phyloP scores from a whole-genome alignment of 2,888 invertebrate species.

The Anthrax anthrax region DNA sequence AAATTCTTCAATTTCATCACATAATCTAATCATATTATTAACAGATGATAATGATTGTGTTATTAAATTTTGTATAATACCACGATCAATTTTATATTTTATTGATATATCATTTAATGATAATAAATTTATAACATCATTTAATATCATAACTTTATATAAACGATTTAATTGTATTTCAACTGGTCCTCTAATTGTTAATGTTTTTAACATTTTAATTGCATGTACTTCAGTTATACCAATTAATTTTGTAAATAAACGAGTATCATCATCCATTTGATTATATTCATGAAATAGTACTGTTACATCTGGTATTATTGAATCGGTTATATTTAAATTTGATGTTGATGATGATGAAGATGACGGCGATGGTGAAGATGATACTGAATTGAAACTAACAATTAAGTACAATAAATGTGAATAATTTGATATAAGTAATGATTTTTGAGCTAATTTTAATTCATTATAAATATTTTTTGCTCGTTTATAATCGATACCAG shows the following conservation, averaged over 20 bases:
- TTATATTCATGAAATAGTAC: slow-evolving; percentile 41
- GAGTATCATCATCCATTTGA: slow-evolving; percentile 45
- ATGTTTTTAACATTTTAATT: slow-evolving; percentile 51
- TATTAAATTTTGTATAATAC: slow-evolving; percentile 65
- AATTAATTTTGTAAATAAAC: slow-evolving; percentile 54
- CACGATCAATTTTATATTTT: slow-evolving; percentile 59
- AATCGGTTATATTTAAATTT: no score
- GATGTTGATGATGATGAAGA: slow-evolving; percentile 25
- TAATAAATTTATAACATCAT: slow-evolving; percentile 58
- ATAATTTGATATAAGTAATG: slow-evolving; percentile 63
- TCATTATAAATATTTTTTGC: slow-evolving; percentile 63
- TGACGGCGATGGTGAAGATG: slow-evolving; percentile 24
- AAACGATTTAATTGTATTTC: slow-evolving; percentile 48
- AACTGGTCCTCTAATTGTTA: slow-evolving; percentile 41
- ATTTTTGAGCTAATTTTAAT: slow-evolving; percentile 52
- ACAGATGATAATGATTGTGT: slow-evolving; percentile 57
- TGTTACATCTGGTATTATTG: slow-evolving; percentile 41
- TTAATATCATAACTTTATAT: slow-evolving; percentile 72
- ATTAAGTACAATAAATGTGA: slow-evolving; percentile 81
- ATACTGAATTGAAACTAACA: slow-evolving; percentile 25
- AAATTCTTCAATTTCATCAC: slow-evolving; percentile 62
- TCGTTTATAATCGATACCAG: slow-evolving; percentile 60
- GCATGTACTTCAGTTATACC: slow-evolving; percentile 66
- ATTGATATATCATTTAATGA: slow-evolving; percentile 53
- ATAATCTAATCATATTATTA: slow-evolving; percentile 61